Conservation (phyloP, 2,888 invertebrate species). For the Sclerodermus sp. region DNA sequence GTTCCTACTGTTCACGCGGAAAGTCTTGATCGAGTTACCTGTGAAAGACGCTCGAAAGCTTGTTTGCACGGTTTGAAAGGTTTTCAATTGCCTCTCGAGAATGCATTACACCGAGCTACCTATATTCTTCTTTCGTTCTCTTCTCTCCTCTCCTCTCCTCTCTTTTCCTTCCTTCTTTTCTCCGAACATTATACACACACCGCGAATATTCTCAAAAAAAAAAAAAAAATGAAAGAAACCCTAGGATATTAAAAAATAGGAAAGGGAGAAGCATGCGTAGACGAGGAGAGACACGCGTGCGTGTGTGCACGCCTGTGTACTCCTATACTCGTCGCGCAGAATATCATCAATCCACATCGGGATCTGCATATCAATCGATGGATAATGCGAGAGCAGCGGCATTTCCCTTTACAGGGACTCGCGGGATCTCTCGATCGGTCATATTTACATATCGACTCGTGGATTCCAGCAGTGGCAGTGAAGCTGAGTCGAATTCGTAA, state of each 20-base stretch:
- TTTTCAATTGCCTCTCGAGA: slow-evolving; percentile 24
- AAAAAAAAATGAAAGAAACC: too few species aligned
- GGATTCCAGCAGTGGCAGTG: slow-evolving; percentile 5
- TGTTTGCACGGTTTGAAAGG: slow-evolving; percentile 28
- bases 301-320: slow-evolving; percentile 2
- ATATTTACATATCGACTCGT: slow-evolving; percentile 23
- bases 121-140: not conserved
- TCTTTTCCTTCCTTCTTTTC: not conserved
- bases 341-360: slow-evolving; percentile 26
- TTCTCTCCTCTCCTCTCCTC: not conserved
- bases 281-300: too few species aligned
- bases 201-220: too few species aligned
- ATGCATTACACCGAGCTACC: slow-evolving; percentile 12
- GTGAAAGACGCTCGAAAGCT: slow-evolving; percentile 16
- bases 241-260: slow-evolving; percentile 1
- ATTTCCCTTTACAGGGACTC: slow-evolving; percentile 7
- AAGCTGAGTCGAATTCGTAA: slow-evolving; percentile 15
- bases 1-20: slow-evolving; percentile 15
- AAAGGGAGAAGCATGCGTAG: too few species aligned
- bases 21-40: slow-evolving; percentile 31
- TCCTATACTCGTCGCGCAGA: not conserved
- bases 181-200: not conserved
- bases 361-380: slow-evolving; percentile 28
- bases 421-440: slow-evolving; percentile 3
- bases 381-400: slow-evolving; percentile 11